Conservation (phyloP, 2,797 vertebrate genomes). For the Monodelphis domestica region DNA sequence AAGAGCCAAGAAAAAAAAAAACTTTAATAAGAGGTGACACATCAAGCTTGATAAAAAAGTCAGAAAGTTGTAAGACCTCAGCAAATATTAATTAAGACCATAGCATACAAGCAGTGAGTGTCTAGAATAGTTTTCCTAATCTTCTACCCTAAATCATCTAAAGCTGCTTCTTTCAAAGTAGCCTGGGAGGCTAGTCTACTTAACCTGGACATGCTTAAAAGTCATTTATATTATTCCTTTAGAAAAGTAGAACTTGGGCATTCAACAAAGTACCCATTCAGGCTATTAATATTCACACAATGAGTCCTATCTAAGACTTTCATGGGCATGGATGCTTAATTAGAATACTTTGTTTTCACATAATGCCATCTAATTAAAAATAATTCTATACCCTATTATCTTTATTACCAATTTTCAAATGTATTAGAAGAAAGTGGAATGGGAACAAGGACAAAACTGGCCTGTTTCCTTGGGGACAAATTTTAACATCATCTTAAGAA, state of each 20-base stretch:
- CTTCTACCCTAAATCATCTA: neutral
- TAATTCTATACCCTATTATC: slow-evolving; percentile 4
- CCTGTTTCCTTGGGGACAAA: neutral
- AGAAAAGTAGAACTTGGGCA: neutral
- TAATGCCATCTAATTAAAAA: slow-evolving; percentile 1
- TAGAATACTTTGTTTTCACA: neutral
- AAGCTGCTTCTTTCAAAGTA: neutral
- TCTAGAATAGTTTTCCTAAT: neutral
- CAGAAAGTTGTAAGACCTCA: neutral
- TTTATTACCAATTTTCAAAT: neutral
- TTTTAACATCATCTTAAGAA: neutral
- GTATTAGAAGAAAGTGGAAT: neutral
- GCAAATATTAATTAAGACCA: neutral
- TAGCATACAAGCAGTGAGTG: neutral
- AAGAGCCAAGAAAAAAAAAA: neutral
- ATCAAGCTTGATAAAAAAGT: neutral
- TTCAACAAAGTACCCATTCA: neutral
- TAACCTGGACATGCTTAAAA: neutral
- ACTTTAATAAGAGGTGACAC: neutral
- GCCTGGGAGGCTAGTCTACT: neutral
- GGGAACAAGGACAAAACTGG: neutral
- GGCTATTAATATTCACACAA: neutral
- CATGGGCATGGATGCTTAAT: neutral
- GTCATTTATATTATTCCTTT: neutral
- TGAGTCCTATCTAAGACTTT: neutral